Evolutionary conservation across 2,888 invertebrate genomes (phyloP).

Genomic region (Chloroclysta siterata): DNA sequence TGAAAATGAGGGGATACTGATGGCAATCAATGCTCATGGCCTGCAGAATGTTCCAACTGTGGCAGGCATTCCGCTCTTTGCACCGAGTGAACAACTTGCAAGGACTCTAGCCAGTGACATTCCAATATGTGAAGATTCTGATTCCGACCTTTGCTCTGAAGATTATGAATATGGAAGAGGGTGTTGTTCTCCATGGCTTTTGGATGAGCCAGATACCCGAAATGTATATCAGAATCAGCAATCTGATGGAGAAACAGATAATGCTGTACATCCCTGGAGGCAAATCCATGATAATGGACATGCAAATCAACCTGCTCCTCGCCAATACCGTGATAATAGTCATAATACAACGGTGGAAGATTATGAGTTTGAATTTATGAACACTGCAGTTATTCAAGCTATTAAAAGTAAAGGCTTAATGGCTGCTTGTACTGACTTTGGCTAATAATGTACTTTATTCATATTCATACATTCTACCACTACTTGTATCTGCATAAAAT

Average conservation of each 20-base stretch:
- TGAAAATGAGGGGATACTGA: conserved; percentile 89
- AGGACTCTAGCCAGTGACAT: conserved; percentile 42
- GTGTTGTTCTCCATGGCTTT: conserved; percentile 16
- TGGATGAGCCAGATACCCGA: conserved; percentile 41
- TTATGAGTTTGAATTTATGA: conserved; percentile 85
- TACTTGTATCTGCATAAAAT: not conserved
- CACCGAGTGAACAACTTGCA: conserved; percentile 11
- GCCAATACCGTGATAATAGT: conserved; percentile 43
- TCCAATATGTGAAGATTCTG: conserved; percentile 29
- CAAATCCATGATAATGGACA: conserved; percentile 39
- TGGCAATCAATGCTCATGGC: conserved; percentile 90
- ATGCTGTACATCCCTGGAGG: conserved; percentile 34
- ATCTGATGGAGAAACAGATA: conserved; percentile 40
- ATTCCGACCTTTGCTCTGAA: conserved; percentile 41
- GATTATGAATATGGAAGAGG: conserved; percentile 57
- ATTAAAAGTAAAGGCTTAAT: conserved; percentile 90
- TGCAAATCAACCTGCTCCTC: conserved; percentile 27
- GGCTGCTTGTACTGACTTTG: conserved; percentile 76
- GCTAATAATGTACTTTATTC: conserved; percentile 53
- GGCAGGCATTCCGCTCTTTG: conserved; percentile 5
- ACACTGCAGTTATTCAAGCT: conserved; percentile 90
- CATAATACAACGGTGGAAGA: conserved; percentile 52
- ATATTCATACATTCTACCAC: not conserved
- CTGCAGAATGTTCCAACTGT: conserved; percentile 74
- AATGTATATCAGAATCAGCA: conserved; percentile 49